Percentiles rank a stretch among this genome's conserved stretches.
Conservation (phyloP, 2,797 vertebrate species). For the Muraenolepis orangiensis region DNA sequence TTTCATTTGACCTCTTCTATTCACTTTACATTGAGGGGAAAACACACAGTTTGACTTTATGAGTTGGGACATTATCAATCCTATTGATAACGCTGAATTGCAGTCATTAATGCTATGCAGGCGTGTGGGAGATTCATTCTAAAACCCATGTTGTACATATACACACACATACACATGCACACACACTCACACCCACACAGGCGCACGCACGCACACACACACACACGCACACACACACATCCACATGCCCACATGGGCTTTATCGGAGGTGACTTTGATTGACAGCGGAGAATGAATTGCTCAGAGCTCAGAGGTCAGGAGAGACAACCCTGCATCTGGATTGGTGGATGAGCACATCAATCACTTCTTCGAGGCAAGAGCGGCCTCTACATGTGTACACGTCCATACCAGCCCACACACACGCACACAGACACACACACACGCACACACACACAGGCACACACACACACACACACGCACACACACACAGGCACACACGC, state of each 20-base stretch:
- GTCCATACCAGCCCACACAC: not conserved
- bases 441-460: not conserved
- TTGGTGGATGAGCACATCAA: constrained; percentile 32
- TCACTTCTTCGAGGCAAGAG: constrained; percentile 8
- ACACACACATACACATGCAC: constrained; percentile 15
- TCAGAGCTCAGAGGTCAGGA: constrained; percentile 21
- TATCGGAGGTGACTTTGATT: constrained; percentile 12
- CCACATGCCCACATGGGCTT: constrained; percentile 43
- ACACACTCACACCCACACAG: constrained; percentile 11
- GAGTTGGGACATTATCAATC: too few species aligned
- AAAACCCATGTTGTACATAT: not conserved
- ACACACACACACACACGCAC: not conserved
- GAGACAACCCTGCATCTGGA: constrained; percentile 3
- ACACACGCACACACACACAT: constrained; percentile 17
- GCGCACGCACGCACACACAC: constrained; percentile 9
- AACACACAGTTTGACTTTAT: not conserved
- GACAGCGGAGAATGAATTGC: constrained; percentile 44
- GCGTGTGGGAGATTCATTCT: not conserved
- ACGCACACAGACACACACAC: not conserved
- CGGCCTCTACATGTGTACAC: constrained; percentile 11
- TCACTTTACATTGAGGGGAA: not conserved
- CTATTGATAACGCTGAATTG: too few species aligned
- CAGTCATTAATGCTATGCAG: not conserved
- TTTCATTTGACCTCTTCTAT: not conserved
- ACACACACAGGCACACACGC: not conserved